Conservation (phyloP, 1,140 invertebrate genomes). For the Eueides isabella region DNA sequence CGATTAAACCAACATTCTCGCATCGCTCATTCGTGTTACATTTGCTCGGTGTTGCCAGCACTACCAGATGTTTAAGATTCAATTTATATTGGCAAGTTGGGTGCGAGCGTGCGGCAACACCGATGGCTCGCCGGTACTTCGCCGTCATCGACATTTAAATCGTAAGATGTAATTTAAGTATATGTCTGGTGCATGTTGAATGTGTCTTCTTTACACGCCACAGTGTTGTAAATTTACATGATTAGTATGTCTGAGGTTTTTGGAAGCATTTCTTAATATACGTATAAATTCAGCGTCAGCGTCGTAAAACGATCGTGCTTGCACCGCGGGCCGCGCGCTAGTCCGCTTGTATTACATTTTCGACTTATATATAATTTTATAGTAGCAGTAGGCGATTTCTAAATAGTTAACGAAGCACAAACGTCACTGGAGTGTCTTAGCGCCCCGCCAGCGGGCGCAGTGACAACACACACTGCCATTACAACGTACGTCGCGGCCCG, state of each 20-base stretch:
- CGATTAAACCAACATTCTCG: conserved; percentile 8
- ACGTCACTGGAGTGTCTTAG: conserved; percentile 75
- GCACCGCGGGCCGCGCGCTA: conserved; percentile 76
- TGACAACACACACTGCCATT: conserved; percentile 79
- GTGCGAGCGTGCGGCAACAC: neutral
- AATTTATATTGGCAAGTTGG: neutral
- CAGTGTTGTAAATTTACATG: conserved; percentile 74
- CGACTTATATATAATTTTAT: conserved; percentile 72
- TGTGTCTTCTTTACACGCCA: conserved; percentile 77
- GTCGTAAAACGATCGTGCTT: conserved; percentile 71
- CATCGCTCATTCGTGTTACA: conserved; percentile 17
- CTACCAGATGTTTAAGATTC: neutral
- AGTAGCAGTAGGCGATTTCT: conserved; percentile 70
- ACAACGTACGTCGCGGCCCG: conserved; percentile 66
- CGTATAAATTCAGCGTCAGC: conserved; percentile 58
- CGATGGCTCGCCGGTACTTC: conserved; percentile 47
- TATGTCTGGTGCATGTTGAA: conserved; percentile 72
- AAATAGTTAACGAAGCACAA: conserved; percentile 75
- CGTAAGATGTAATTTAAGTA: conserved; percentile 63
- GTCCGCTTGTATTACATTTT: conserved; percentile 68
- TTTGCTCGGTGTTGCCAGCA: conserved; percentile 13
- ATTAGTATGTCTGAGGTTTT: conserved; percentile 70
- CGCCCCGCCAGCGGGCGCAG: conserved; percentile 56
- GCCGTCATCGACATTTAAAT: conserved; percentile 53
- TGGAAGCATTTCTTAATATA: conserved; percentile 79